These are phyloP conservation scores for Choristoneura fumiferana DNA, from an alignment of 1,140 invertebrate genomes.

Conservation along the genomic window DNA sequence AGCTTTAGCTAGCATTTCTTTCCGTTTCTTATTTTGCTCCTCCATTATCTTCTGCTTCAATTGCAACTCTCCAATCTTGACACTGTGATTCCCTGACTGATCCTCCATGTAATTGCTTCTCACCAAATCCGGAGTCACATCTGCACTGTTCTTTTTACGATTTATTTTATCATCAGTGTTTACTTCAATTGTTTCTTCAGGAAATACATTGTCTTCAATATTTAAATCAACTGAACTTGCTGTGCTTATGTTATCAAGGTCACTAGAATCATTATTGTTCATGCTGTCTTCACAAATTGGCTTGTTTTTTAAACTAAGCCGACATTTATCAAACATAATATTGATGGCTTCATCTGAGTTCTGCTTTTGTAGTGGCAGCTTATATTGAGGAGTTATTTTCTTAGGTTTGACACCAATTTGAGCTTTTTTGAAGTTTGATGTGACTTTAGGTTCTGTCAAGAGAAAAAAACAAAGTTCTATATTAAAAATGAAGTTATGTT, in stretches of 20 bases:
- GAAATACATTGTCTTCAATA: conserved; percentile 10
- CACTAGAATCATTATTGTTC: conserved; percentile 24
- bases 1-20: conserved; percentile 84
- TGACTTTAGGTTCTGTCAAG: conserved; percentile 33
- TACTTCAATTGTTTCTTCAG: conserved; percentile 24
- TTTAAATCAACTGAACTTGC: conserved; percentile 22
- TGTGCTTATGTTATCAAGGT: conserved; percentile 28
- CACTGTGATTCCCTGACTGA: conserved; percentile 56
- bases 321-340: conserved; percentile 60
- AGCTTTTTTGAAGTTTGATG: conserved; percentile 40
- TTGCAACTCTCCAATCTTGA: conserved; percentile 82
- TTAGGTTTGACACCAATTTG: conserved; percentile 47
- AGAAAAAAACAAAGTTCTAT: conserved; percentile 26
- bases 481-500: no score
- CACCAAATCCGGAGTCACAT: conserved; percentile 53
- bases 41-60: conserved; percentile 85
- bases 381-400: conserved; percentile 37
- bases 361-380: conserved; percentile 42
- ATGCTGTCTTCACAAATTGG: conserved; percentile 22
- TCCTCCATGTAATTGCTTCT: conserved; percentile 62
- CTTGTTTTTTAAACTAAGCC: conserved; percentile 53
- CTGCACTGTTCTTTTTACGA: conserved; percentile 39
- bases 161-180: conserved; percentile 29
- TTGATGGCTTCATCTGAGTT: conserved; percentile 55
- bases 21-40: conserved; percentile 87